phyloP scores from a whole-genome alignment of 2,797 vertebrate species.

The Neosalanx taihuensis region DNA sequence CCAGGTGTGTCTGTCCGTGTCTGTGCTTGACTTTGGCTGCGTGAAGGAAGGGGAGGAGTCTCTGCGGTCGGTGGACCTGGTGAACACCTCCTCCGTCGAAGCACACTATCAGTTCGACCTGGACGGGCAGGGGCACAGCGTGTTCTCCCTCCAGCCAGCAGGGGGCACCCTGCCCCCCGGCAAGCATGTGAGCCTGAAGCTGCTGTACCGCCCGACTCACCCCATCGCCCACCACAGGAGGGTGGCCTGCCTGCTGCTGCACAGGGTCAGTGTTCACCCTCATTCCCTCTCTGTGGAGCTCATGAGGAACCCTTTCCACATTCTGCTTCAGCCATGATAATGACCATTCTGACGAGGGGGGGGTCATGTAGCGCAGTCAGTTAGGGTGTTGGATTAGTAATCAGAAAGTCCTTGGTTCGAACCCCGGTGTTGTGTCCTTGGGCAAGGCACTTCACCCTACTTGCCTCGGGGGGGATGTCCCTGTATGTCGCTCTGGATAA shows the following conservation, averaged over 20 bases:
- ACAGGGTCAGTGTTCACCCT: conserved; percentile 74
- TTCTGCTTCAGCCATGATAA: neutral
- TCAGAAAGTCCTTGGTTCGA: too few relatives aligned
- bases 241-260: conserved; percentile 84
- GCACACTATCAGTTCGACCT: conserved; percentile 87
- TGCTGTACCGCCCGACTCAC: conserved; percentile 77
- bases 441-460: too few relatives aligned
- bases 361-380: too few relatives aligned
- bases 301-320: neutral
- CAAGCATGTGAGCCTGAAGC: conserved; percentile 63
- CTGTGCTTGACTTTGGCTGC: conserved; percentile 78
- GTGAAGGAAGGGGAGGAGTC: conserved; percentile 67
- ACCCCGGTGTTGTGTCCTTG: too few relatives aligned
- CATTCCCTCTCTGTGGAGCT: neutral
- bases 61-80: conserved; percentile 68
- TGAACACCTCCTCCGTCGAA: conserved; percentile 74
- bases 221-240: conserved; percentile 80
- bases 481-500: too few relatives aligned
- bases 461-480: too few relatives aligned
- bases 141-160: conserved; percentile 80
- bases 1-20: conserved; percentile 70
- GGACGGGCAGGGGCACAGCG: conserved; percentile 76
- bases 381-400: too few relatives aligned
- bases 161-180: conserved; percentile 74
- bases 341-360: neutral